Evolutionary conservation across 2,113 vertebrate genomes (phyloP).

Genomic region (Syrrhaptes paradoxus): DNA sequence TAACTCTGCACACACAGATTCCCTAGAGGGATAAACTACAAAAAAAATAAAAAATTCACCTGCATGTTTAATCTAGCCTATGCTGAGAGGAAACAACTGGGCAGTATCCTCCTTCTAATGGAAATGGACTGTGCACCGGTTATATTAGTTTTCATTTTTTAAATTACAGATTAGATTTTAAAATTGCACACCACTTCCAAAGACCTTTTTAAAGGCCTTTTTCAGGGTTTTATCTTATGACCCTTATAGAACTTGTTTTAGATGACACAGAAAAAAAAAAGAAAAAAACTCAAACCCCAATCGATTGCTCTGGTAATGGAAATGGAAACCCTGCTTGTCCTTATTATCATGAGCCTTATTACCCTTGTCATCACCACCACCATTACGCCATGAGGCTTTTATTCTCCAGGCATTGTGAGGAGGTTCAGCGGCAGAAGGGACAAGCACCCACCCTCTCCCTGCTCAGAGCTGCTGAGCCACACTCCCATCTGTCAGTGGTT

Average conservation of each 20-base stretch:
- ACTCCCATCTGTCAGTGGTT: conserved; percentile 42
- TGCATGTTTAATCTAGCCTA: background rate
- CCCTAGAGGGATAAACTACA: background rate
- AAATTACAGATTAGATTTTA: conserved; percentile 70
- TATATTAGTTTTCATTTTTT: conserved; percentile 67
- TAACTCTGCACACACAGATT: background rate
- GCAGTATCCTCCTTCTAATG: conserved; percentile 47
- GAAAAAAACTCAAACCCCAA: conserved; percentile 6
- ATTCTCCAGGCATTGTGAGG: conserved; percentile 32
- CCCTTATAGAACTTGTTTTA: conserved; percentile 36
- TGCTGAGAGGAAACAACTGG: background rate
- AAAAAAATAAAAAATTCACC: background rate
- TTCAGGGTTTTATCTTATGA: conserved; percentile 47
- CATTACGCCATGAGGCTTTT: conserved; percentile 66
- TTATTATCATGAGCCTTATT: conserved; percentile 76
- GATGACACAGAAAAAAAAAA: background rate
- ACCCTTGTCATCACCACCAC: conserved; percentile 72
- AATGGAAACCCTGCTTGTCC: conserved; percentile 77
- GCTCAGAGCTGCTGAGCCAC: background rate
- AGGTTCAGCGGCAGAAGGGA: conserved; percentile 4
- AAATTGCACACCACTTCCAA: conserved; percentile 64
- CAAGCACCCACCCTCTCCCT: conserved; percentile 3
- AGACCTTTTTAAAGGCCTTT: conserved; percentile 61
- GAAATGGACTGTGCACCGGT: conserved; percentile 51
- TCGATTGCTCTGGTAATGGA: conserved; percentile 75